These are phyloP conservation scores for Cherax quadricarinatus DNA, from an alignment of 1,140 invertebrate species.

Conservation along the genomic window DNA sequence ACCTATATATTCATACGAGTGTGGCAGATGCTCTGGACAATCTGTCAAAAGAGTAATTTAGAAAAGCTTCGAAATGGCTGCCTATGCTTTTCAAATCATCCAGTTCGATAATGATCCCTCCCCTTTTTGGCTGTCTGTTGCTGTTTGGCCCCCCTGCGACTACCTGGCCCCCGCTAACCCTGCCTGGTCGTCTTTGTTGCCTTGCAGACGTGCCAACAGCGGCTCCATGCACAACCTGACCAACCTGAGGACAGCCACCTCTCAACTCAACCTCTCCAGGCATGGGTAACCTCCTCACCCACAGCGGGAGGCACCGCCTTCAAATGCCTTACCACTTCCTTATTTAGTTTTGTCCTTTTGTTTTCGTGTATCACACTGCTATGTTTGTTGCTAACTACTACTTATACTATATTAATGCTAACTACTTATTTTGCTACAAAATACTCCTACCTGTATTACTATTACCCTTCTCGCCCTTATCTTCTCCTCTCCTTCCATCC, in stretches of 20 bases:
- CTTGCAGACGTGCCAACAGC: constrained; percentile 69
- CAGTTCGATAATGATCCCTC: background rate
- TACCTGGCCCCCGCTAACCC: background rate
- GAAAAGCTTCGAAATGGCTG: background rate
- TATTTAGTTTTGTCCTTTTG: background rate
- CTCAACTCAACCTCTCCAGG: constrained; percentile 46
- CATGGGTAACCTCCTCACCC: constrained; percentile 51
- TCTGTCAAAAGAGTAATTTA: too few species aligned
- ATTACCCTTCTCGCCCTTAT: too few species aligned
- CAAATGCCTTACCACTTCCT: too few species aligned
- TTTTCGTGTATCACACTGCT: background rate
- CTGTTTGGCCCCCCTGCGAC: background rate
- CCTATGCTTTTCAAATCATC: background rate
- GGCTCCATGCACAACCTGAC: constrained; percentile 70
- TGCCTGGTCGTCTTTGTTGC: constrained; percentile 13
- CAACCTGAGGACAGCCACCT: constrained; percentile 27
- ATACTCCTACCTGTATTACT: too few species aligned
- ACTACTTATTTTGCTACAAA: too few species aligned
- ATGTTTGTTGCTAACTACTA: too few species aligned
- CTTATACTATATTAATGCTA: too few species aligned
- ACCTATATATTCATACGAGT: too few species aligned
- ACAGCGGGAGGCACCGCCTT: background rate
- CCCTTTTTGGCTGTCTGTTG: background rate
- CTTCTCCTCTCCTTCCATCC: too few species aligned
- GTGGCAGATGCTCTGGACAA: too few species aligned